Evolutionary conservation across 2,888 invertebrate species (phyloP).

Genomic region (Ichneumon xanthorius): DNA sequence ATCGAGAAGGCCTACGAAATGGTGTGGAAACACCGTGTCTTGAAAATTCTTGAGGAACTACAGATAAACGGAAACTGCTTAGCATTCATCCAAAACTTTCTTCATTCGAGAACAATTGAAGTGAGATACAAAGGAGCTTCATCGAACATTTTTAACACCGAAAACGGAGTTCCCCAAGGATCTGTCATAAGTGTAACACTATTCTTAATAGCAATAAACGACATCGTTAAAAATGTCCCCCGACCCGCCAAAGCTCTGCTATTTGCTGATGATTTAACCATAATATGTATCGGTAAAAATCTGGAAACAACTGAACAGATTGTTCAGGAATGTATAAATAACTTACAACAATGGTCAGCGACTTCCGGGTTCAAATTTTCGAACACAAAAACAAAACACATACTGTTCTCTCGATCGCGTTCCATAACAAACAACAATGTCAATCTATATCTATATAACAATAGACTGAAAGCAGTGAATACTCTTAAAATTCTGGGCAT

Average conservation of each 20-base stretch:
- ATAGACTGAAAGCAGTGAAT: slow-evolving; percentile 18
- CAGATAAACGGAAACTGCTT: slow-evolving; percentile 54
- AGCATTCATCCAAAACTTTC: slow-evolving; percentile 63
- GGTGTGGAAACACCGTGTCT: slow-evolving; percentile 60
- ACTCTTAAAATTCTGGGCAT: slow-evolving; percentile 60
- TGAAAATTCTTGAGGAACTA: slow-evolving; percentile 50
- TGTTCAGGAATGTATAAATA: slow-evolving; percentile 61
- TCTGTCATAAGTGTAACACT: slow-evolving; percentile 56
- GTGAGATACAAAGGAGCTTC: slow-evolving; percentile 42
- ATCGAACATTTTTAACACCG: slow-evolving; percentile 1
- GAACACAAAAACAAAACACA: slow-evolving; percentile 55
- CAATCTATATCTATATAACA: slow-evolving; percentile 31
- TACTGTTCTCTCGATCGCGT: slow-evolving; percentile 41
- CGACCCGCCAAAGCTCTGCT: too few species aligned
- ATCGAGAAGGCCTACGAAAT: slow-evolving; percentile 71
- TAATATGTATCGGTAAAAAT: slow-evolving; percentile 58
- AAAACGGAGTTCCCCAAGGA: slow-evolving; percentile 55
- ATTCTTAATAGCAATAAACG: slow-evolving; percentile 68
- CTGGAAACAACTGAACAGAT: slow-evolving; percentile 33
- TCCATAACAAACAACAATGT: neutral
- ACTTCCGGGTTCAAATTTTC: slow-evolving; percentile 68
- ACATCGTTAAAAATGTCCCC: slow-evolving; percentile 9
- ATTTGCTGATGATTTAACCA: slow-evolving; percentile 67
- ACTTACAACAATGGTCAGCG: slow-evolving; percentile 53
- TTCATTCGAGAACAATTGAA: slow-evolving; percentile 44